Base-by-base conservation (phyloP, 2,888 invertebrate genomes). In the Nephrotoma guestfalica region DNA sequence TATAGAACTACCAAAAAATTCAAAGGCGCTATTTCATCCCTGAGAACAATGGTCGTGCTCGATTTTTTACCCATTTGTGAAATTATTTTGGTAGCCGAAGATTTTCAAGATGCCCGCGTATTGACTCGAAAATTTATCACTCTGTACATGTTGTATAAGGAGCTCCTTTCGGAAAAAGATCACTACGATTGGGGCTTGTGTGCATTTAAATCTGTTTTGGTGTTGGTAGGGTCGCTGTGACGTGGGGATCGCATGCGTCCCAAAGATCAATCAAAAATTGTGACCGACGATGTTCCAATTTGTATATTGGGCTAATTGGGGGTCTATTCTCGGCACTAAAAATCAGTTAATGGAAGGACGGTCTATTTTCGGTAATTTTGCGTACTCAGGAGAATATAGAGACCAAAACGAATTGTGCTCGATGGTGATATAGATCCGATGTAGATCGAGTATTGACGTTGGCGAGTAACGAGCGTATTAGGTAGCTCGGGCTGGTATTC, bases 351-450 rank as follows among this genome's bases (percentile, higher is more conserved):
- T 98, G 98, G 98, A 97, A 96, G 90, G 92, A 93, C 92, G 97
- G 97, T n/a, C 92, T 98, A 86, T 96, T 98, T 90, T 98, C 98
- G 0, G 95, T 96, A 0, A 94, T 98, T 86, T 98, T 98, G 96
- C 93, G 98, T 88, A 98, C 98, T 90, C 96, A 97, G 92, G 97
- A 98, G 0, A 97, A 97, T 90, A 93, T 97, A 93, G 92, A 94
- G 96, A 0, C 96, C 97, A 0, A 98, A 98, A 90, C 98, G 98
- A 98, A 97, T 98, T 89, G 96, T 98, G 7, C 93, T 98, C 85
- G 98, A 98, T 91, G 98, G 98, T 18, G 98, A 98, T 90, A 98
- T 98, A 89, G 98, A 98, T 92, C 98, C 98, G 0, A 98, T 98
- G 98, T 98, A 98, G 98, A 98, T 98, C 89, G 98, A 98, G 92